A percentile compares a stretch with the other conserved stretches of the same genome.
phyloP scores from a whole-genome alignment of 2,888 invertebrate genomes.

The Malthinus seriepunctatus region DNA sequence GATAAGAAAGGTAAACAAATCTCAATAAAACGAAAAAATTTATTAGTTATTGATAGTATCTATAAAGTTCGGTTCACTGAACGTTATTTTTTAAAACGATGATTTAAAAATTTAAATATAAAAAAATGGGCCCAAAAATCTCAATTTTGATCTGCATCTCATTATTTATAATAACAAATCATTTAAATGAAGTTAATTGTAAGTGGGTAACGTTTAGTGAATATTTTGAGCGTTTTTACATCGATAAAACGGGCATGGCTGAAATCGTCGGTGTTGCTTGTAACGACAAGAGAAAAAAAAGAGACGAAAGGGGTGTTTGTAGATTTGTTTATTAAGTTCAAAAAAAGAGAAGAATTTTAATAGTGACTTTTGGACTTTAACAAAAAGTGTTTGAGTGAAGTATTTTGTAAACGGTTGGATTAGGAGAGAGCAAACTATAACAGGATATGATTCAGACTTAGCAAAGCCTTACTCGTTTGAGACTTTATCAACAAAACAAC shows the following conservation, averaged over 20 bases:
- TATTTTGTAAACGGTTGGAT: too few relatives aligned
- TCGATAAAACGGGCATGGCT: conserved; percentile 11
- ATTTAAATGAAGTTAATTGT: conserved; percentile 15
- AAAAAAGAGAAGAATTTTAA: too few relatives aligned
- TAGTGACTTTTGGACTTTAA: too few relatives aligned
- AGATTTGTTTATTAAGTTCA: conserved; percentile 13
- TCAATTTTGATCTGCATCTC: conserved; percentile 8
- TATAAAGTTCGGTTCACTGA: not conserved
- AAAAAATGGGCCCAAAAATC: conserved; percentile 5
- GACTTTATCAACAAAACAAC: too few relatives aligned
- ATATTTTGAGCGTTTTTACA: conserved; percentile 17
- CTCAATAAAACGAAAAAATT: too few relatives aligned
- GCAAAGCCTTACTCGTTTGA: too few relatives aligned
- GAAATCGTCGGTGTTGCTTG: conserved; percentile 20
- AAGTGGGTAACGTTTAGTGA: conserved; percentile 28
- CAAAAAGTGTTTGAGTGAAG: too few relatives aligned
- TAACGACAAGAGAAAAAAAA: conserved; percentile 11
- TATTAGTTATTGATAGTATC: too few relatives aligned
- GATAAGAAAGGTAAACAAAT: too few relatives aligned
- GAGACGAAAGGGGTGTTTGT: conserved; percentile 19
- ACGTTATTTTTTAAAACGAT: not conserved
- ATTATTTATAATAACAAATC: conserved; percentile 10
- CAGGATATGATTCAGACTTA: too few relatives aligned
- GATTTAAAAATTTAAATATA: conserved; percentile 1
- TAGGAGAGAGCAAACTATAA: too few relatives aligned